phyloP scores from a whole-genome alignment of 2,113 vertebrate genomes.

The Calidris pugnax region DNA sequence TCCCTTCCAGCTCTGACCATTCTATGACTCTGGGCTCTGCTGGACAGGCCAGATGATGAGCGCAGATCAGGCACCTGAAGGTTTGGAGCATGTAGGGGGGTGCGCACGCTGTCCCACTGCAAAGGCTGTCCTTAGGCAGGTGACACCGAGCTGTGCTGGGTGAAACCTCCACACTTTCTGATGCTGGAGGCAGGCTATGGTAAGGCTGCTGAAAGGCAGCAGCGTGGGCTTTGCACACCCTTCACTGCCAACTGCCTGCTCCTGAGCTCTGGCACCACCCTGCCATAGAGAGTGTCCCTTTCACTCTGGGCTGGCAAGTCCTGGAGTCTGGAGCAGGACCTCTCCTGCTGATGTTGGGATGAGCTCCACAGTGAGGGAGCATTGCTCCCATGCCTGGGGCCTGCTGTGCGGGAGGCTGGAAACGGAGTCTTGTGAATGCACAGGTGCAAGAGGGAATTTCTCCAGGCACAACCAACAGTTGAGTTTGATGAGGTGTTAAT shows the following conservation, averaged over 20 bases:
- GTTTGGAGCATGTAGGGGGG: not conserved
- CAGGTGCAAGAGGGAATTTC: constrained; percentile 64
- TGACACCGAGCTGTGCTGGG: not conserved
- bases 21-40: not conserved
- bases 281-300: not conserved
- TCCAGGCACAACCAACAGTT: constrained; percentile 35
- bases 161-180: not conserved
- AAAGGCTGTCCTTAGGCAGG: not conserved
- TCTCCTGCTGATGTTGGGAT: not conserved
- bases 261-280: not conserved
- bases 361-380: not conserved
- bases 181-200: not conserved
- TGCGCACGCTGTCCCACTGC: not conserved
- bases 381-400: not conserved
- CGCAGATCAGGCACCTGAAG: not conserved
- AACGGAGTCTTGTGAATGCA: not conserved
- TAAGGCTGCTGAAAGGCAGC: not conserved
- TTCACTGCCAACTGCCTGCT: not conserved
- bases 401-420: not conserved
- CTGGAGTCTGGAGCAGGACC: not conserved
- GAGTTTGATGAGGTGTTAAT: constrained; percentile 75
- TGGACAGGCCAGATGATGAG: not conserved
- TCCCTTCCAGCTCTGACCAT: too few species aligned
- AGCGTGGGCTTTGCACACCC: not conserved
- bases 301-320: not conserved